Conservation (phyloP, 2,797 vertebrate species). For the Karalla daura region DNA sequence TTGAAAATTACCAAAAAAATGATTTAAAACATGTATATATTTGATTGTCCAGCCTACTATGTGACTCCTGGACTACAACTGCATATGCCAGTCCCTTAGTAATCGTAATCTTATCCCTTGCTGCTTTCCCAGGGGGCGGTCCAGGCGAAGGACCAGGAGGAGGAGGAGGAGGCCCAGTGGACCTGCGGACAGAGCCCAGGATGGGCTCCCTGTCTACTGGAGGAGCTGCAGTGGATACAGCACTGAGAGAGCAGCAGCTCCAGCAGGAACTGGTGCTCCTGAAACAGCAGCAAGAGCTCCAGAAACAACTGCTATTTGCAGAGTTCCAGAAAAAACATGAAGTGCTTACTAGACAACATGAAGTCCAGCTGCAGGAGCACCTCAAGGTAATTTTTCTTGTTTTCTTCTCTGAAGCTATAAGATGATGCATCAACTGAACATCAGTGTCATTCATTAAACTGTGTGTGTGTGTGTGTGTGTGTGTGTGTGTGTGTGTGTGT, state of each 20-base stretch:
- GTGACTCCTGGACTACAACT: too few species aligned
- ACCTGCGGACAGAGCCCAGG: slow-evolving; percentile 86
- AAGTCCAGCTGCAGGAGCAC: slow-evolving; percentile 96
- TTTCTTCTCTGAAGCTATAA: not conserved
- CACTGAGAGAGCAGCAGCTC: slow-evolving; percentile 90
- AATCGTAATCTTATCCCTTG: not conserved
- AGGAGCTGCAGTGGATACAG: slow-evolving; percentile 79
- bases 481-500: slow-evolving; percentile 20
- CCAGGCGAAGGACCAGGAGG: slow-evolving; percentile 76
- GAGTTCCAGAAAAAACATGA: slow-evolving; percentile 99
- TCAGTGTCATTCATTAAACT: not conserved
- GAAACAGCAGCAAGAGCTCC: slow-evolving; percentile 96
- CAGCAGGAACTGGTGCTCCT: slow-evolving; percentile 93
- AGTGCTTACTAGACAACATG: slow-evolving; percentile 93
- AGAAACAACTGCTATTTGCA: slow-evolving; percentile 96
- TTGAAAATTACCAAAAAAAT: too few species aligned
- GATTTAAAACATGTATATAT: too few species aligned
- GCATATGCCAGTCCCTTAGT: too few species aligned
- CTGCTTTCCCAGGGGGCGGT: slow-evolving; percentile 46
- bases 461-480: slow-evolving; percentile 7
- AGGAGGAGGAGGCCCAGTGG: slow-evolving; percentile 84
- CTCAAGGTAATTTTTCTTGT: slow-evolving; percentile 86
- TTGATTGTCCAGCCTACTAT: too few species aligned
- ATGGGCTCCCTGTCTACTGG: slow-evolving; percentile 67
- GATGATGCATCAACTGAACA: not conserved